Conservation (phyloP, 2,113 vertebrate species). For the Hassar affinis region DNA sequence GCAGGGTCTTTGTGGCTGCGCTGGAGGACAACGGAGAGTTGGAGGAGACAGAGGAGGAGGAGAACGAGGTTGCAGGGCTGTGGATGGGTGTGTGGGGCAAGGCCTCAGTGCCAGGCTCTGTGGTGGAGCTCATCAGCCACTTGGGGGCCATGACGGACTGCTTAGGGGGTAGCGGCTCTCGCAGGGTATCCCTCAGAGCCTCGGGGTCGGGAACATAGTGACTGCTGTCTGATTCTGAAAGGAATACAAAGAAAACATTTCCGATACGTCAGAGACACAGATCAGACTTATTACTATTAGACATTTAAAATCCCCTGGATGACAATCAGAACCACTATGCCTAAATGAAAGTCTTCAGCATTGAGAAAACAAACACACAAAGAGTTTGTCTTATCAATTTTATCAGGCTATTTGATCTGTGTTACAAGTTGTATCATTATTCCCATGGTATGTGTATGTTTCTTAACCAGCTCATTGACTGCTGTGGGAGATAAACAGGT, state of each 20-base stretch:
- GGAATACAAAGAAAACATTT: not conserved
- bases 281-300: not conserved
- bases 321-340: too few species aligned
- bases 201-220: slow-evolving; percentile 75
- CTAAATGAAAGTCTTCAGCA: too few species aligned
- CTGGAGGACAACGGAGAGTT: slow-evolving; percentile 49
- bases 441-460: slow-evolving; percentile 9
- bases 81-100: slow-evolving; percentile 63
- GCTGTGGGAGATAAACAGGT: slow-evolving; percentile 63
- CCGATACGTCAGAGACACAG: not conserved
- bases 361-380: not conserved
- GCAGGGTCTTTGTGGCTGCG: slow-evolving; percentile 66
- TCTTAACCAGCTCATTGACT: slow-evolving; percentile 57
- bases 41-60: slow-evolving; percentile 65
- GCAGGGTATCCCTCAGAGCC: slow-evolving; percentile 71
- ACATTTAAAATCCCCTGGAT: not conserved
- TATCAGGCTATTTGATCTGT: not conserved
- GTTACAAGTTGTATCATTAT: slow-evolving; percentile 26
- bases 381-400: not conserved
- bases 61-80: slow-evolving; percentile 61
- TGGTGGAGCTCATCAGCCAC: slow-evolving; percentile 78
- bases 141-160: slow-evolving; percentile 86
- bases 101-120: slow-evolving; percentile 72
- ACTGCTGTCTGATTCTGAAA: slow-evolving; percentile 78
- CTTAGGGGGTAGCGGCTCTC: slow-evolving; percentile 75